Base-by-base conservation (phyloP, 2,888 invertebrate genomes). In the Melinaea marsaeus region DNA sequence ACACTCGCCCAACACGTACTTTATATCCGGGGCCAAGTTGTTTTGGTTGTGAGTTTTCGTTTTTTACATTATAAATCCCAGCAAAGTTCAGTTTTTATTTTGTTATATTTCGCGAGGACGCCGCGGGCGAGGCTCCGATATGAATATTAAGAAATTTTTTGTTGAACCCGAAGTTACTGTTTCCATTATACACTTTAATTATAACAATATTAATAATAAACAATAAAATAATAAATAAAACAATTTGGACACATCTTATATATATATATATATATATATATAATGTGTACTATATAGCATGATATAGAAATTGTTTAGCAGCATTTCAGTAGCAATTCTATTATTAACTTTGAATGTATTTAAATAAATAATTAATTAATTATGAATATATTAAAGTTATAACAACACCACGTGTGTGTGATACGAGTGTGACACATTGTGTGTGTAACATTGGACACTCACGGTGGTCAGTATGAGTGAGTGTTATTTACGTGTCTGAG, bases 31-130 rank as follows among this genome's bases (percentile, higher is more conserved):
- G 84, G 13, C 80, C 84, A 61, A 13, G 47, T 34, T 67, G 71
- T 61, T 69, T 57, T 79, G 83, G 85, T 58, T 37, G 63, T 4
- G 13, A 34, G 55, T 63, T 58, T 69, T 70, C 64, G 61, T 71
- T 82, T 84, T 86, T 86, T 84, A 78, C 77, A 79, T 79, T 85
- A 86, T 86, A 87, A 87, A 86, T 85, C 81, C 75, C 73, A 72
- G 75, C 68, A 68, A 74, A 66, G 79, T 80, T 81, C 79, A 79
- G 81, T 84, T 88, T 86, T 89, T 87, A 84, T 88, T 88, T 88
- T 84, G 86, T 85, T 86, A 87, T 88, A 88, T 87, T 89, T 85
- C 80, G 84, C 86, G 81, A 80, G 83, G 83, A 79, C 77, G 86
- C 88, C 86, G 81, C 85, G 73, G 84, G 87, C 88, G 75, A 76